Evolutionary conservation across 2,113 vertebrate genomes (phyloP), one percentile per base, ranked within the genome.

Genomic region (Dasypus novemcinctus): DNA sequence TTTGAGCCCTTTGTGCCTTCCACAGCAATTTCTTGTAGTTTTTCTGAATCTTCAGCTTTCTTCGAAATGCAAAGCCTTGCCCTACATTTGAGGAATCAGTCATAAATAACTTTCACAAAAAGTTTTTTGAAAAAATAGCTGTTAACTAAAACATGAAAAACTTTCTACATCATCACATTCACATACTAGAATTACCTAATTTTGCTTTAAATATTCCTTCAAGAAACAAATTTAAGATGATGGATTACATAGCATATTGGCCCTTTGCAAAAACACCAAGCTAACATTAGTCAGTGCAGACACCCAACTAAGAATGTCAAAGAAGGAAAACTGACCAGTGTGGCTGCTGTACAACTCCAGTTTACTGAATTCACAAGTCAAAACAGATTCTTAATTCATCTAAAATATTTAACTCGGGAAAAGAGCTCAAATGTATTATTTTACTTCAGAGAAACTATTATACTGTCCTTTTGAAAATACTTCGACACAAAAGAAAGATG

Each of bases 41-140:
- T 46, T 98, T 98, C 95, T 99, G 98, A 7, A 99, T 96, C 97
- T 99, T 99, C 92, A 99, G 95, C 83, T 99, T 99, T 96, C 99
- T 98, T 91, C 93, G 98, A 92, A 99, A 99, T 7, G 99, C 99
- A 99, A 99, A 99, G 9, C 99, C 99, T 97, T 99, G 98, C 93
- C 99, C 99, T 99, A 97, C 5, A 63, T 84, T 84, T 64, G 29
- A 94, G 71, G 4, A 90, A 95, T 18, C 14, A 59, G 8, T 66
- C 17, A 71, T 38, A 27, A 87, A 79, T 92, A 52, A 95, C 46
- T 90, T 75, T 78, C 43, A 61, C 7, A 90, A 81, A 72, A 84
- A 76, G 11, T 3, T 59, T 10, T 29, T 14, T 57, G 18, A 89
- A 92, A 93, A 71, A 17, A 2, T 33, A 75, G 9, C 29, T 43